These are phyloP conservation scores for Listronotus oregonensis DNA, from an alignment of 1,140 invertebrate species.

Conservation along the genomic window DNA sequence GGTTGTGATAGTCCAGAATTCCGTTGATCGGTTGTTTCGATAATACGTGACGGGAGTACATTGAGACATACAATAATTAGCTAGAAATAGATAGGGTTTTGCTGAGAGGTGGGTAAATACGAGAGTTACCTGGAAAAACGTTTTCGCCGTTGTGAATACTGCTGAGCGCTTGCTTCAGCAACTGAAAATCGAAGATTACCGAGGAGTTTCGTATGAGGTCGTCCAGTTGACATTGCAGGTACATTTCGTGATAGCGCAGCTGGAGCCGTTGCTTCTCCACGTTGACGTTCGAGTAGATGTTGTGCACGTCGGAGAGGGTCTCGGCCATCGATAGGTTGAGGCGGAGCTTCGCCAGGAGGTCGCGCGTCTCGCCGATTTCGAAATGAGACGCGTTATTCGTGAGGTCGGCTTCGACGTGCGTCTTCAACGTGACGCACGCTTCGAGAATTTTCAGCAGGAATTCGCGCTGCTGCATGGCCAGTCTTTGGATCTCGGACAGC, in stretches of 20 bases:
- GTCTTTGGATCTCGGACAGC: conserved; percentile 65
- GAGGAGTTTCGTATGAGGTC: conserved; percentile 70
- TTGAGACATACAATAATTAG: conserved; percentile 75
- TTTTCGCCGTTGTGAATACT: conserved; percentile 64
- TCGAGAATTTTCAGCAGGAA: conserved; percentile 75
- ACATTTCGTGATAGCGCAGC: conserved; percentile 72
- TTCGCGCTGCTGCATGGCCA: conserved; percentile 70
- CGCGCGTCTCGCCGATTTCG: conserved; percentile 67
- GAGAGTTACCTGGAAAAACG: conserved; percentile 55
- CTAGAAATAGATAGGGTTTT: conserved; percentile 72
- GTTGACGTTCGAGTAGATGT: conserved; percentile 62
- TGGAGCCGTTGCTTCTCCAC: conserved; percentile 68
- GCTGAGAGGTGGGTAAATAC: conserved; percentile 54
- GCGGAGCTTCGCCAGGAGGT: conserved; percentile 66
- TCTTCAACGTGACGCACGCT: conserved; percentile 72
- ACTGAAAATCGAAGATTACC: conserved; percentile 67
- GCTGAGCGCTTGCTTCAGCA: conserved; percentile 68
- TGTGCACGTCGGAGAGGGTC: conserved; percentile 62
- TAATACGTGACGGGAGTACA: conserved; percentile 71
- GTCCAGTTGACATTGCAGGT: conserved; percentile 72
- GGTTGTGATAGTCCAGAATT: conserved; percentile 61
- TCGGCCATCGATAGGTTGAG: conserved; percentile 63
- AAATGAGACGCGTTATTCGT: conserved; percentile 68
- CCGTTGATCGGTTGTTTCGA: conserved; percentile 66
- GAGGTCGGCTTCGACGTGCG: conserved; percentile 72